Conservation (phyloP, 2,888 invertebrate species). For the Chironomus riparius region DNA sequence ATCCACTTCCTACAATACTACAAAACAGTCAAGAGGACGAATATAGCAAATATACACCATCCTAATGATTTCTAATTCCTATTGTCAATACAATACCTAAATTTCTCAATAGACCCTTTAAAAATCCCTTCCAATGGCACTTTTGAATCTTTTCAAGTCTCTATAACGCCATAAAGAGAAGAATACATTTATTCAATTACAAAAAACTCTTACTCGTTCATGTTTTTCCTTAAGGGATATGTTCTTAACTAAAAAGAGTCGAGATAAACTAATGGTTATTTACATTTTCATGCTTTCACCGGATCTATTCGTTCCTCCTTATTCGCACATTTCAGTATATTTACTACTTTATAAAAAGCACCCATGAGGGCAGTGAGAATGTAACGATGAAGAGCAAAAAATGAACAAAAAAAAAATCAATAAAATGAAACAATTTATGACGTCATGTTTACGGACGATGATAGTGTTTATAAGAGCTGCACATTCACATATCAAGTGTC, state of each 20-base stretch:
- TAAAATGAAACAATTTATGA: neutral
- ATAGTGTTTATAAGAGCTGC: neutral
- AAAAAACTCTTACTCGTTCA: neutral
- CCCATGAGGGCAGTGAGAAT: neutral
- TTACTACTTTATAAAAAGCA: neutral
- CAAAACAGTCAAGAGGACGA: no score
- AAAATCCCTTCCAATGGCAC: no score
- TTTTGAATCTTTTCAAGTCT: no score
- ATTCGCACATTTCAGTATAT: neutral
- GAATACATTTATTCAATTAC: neutral
- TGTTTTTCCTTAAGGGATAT: neutral
- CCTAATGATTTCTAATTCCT: no score
- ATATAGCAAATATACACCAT: no score
- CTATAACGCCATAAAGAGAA: no score
- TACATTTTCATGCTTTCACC: neutral
- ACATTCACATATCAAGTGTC: no score
- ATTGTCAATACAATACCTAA: no score
- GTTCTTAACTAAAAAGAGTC: neutral
- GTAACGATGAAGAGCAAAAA: neutral
- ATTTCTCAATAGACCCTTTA: no score
- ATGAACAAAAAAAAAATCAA: neutral
- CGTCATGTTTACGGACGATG: neutral
- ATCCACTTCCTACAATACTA: no score
- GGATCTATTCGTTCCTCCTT: neutral
- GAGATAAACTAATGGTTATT: neutral